Percentiles rank a stretch among this genome's conserved stretches.
These are phyloP conservation scores for Timema podura DNA, from an alignment of 2,888 invertebrate genomes.

Conservation along the genomic window DNA sequence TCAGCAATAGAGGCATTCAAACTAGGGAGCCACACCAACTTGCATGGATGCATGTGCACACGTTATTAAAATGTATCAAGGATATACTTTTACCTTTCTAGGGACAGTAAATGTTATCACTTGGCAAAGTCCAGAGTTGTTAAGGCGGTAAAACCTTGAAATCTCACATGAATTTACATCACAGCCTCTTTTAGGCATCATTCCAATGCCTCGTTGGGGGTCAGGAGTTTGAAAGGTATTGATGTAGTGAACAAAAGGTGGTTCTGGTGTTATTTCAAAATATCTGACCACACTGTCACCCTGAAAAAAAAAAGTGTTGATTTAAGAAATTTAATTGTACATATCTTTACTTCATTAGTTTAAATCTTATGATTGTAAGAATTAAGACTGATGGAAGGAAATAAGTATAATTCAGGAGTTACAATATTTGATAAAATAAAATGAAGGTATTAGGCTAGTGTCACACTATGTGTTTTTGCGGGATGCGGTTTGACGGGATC, in stretches of 20 bases:
- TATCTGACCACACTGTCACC: conserved; percentile 97
- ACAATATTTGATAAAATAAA: no score
- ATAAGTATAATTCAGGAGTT: no score
- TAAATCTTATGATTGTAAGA: background rate
- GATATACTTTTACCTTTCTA: conserved; percentile 61
- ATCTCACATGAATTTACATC: conserved; percentile 94
- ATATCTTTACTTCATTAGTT: background rate
- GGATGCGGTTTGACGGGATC: no score
- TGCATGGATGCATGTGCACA: no score
- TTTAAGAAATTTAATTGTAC: background rate
- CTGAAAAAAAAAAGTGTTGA: conserved; percentile 39
- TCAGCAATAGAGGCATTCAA: no score
- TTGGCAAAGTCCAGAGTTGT: conserved; percentile 91
- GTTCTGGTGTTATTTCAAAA: conserved; percentile 88
- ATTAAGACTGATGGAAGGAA: background rate
- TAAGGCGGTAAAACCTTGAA: conserved; percentile 90
- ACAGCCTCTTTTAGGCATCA: conserved; percentile 97
- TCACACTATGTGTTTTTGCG: no score
- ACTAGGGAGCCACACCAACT: no score
- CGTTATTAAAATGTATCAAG: background rate
- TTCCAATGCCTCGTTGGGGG: conserved; percentile 93
- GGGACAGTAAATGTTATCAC: conserved; percentile 98
- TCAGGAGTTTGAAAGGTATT: conserved; percentile 97
- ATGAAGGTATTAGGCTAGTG: no score
- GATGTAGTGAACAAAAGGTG: conserved; percentile 93